Conservation (phyloP, 2,113 vertebrate genomes). For the Oncorhynchus gorbuscha region DNA sequence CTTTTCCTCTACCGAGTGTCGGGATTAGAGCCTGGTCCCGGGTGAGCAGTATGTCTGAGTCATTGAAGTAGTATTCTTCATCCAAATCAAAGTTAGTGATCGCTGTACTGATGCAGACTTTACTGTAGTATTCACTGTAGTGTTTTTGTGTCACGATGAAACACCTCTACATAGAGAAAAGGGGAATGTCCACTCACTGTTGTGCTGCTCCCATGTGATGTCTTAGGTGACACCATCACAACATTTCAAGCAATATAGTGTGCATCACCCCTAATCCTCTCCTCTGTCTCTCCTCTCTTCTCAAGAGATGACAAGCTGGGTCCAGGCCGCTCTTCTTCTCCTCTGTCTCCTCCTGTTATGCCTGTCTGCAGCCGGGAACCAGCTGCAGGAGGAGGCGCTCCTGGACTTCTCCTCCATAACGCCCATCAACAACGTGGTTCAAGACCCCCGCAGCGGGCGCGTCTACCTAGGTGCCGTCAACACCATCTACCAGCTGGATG, state of each 20-base stretch:
- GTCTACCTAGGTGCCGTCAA: slow-evolving; percentile 91
- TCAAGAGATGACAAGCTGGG: slow-evolving; percentile 75
- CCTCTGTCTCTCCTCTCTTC: slow-evolving; percentile 19
- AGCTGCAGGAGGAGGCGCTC: slow-evolving; percentile 41
- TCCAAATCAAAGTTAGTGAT: too few species aligned
- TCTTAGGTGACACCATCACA: background rate
- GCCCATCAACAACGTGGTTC: slow-evolving; percentile 85
- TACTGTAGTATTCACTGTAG: too few species aligned
- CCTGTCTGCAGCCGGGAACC: slow-evolving; percentile 8
- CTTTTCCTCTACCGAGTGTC: too few species aligned
- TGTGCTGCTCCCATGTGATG: too few species aligned
- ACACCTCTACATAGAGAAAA: too few species aligned
- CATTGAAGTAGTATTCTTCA: too few species aligned
- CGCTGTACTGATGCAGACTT: too few species aligned
- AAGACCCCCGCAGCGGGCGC: slow-evolving; percentile 75
- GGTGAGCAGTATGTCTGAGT: too few species aligned
- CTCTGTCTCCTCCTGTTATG: slow-evolving; percentile 50
- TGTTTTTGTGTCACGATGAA: too few species aligned
- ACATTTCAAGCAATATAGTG: background rate
- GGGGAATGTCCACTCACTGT: too few species aligned
- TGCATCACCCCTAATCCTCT: slow-evolving; percentile 1
- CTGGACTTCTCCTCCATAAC: slow-evolving; percentile 65
- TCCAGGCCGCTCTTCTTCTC: slow-evolving; percentile 41
- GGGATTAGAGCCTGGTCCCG: too few species aligned
- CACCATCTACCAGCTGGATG: slow-evolving; percentile 81